Percentiles rank a stretch among this genome's conserved stretches.
phyloP scores from a whole-genome alignment of 2,888 invertebrate species.

The Campopleginae sp. region DNA sequence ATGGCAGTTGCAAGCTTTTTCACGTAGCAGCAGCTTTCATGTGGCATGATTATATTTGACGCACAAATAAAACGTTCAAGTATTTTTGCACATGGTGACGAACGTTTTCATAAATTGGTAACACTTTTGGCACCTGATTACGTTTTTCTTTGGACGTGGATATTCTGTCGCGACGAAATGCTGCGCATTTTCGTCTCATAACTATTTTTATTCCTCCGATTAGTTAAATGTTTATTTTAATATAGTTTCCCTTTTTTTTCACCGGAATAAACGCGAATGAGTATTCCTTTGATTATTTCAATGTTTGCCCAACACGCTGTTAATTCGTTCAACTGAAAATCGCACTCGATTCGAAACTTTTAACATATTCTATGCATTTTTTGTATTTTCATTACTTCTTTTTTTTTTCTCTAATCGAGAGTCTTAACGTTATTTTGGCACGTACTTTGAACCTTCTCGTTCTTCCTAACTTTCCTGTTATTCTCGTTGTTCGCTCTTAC shows the following conservation, averaged over 20 bases:
- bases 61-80: conserved; percentile 2
- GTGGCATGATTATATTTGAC: conserved; percentile 39
- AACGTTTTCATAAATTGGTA: conserved; percentile 3
- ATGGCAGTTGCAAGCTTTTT: conserved; percentile 17
- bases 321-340: neutral
- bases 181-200: conserved; percentile 7
- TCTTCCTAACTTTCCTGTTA: conserved; percentile 57
- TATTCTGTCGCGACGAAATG: neutral
- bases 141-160: neutral
- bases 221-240: conserved; percentile 50
- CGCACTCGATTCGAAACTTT: neutral
- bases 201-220: conserved; percentile 7
- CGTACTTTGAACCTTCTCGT: conserved; percentile 75
- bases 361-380: neutral
- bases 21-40: conserved; percentile 23
- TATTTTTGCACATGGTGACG: conserved; percentile 47
- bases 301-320: neutral
- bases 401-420: neutral
- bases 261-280: neutral
- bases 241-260: conserved; percentile 24
- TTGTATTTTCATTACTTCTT: neutral
- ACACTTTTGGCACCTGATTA: conserved; percentile 38
- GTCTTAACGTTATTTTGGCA: conserved; percentile 51
- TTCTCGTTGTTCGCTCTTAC: conserved; percentile 26
- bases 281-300: neutral